Percentiles rank a stretch among this genome's conserved stretches.
These are phyloP conservation scores for Anoplius nigerrimus DNA, from an alignment of 2,888 invertebrate genomes.

Conservation along the genomic window DNA sequence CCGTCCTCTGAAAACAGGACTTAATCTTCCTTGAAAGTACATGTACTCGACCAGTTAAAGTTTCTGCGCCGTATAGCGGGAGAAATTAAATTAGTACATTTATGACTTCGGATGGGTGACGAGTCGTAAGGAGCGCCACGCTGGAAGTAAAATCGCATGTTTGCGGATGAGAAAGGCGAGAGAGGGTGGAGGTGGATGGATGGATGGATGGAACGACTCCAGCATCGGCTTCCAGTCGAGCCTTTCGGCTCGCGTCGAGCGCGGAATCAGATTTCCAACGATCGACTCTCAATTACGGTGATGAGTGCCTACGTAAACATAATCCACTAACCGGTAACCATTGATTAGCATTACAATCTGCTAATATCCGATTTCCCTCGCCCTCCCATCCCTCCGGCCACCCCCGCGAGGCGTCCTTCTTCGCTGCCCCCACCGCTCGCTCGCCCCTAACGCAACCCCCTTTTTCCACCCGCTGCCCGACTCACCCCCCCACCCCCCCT, in stretches of 20 bases:
- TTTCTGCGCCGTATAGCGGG: too few species aligned
- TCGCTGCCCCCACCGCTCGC: conserved; percentile 8
- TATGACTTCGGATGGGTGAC: too few species aligned
- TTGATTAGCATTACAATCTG: conserved; percentile 72
- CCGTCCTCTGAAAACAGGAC: too few species aligned
- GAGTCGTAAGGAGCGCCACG: too few species aligned
- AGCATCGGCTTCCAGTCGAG: neutral
- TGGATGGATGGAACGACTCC: neutral
- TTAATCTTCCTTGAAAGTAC: too few species aligned
- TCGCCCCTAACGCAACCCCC: conserved; percentile 18
- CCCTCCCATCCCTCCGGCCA: conserved; percentile 22
- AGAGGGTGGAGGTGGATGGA: too few species aligned
- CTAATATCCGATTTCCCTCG: conserved; percentile 59
- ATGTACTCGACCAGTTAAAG: too few species aligned
- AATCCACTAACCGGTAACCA: conserved; percentile 65
- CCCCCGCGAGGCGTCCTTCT: conserved; percentile 11
- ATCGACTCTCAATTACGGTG: conserved; percentile 66
- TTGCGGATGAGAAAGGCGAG: too few species aligned
- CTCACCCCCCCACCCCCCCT: conserved; percentile 1
- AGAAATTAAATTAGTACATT: too few species aligned
- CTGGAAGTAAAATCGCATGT: too few species aligned
- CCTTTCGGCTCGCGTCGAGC: conserved; percentile 21
- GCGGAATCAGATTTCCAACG: conserved; percentile 55
- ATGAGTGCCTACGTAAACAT: conserved; percentile 69
- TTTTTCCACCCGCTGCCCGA: conserved; percentile 13